Percentiles rank a stretch among this genome's conserved stretches.
Evolutionary conservation across 1,140 invertebrate genomes (phyloP).

Genomic region (Calliopsis andreniformis): DNA sequence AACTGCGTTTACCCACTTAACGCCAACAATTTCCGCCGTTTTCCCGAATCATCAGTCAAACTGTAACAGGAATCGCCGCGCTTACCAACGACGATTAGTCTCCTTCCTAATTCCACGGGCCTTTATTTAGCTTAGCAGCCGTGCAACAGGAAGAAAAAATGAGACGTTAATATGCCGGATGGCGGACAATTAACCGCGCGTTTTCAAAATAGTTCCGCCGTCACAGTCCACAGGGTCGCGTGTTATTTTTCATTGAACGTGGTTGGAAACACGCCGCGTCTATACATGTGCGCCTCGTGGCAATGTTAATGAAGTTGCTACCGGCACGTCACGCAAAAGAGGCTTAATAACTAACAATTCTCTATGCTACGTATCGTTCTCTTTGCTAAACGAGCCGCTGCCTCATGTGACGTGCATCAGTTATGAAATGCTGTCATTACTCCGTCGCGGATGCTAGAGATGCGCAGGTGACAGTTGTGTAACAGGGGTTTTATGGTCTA

Average conservation of each 20-base stretch:
- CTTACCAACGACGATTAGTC: conserved; percentile 57
- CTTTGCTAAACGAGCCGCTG: conserved; percentile 39
- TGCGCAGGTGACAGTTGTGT: conserved; percentile 19
- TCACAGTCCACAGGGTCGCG: not conserved
- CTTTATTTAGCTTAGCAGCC: conserved; percentile 52
- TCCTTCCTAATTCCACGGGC: conserved; percentile 52
- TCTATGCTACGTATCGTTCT: conserved; percentile 52
- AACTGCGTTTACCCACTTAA: conserved; percentile 45
- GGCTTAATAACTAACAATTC: conserved; percentile 59
- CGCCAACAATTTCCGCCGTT: conserved; percentile 55
- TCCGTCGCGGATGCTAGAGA: not conserved
- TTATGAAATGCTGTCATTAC: conserved; percentile 41
- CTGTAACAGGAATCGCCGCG: conserved; percentile 12
- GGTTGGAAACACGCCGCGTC: not conserved
- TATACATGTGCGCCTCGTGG: conserved; percentile 33
- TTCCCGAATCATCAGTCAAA: conserved; percentile 62
- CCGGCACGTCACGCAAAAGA: conserved; percentile 44
- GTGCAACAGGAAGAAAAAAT: conserved; percentile 25
- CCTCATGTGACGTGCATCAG: conserved; percentile 7
- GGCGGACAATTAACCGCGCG: conserved; percentile 51
- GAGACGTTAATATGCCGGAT: conserved; percentile 20
- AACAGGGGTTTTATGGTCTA: not conserved
- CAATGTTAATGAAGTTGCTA: conserved; percentile 58
- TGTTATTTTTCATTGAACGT: conserved; percentile 53
- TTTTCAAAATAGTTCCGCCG: conserved; percentile 27